Evolutionary conservation across 2,888 invertebrate species (phyloP).

Genomic region (Nomada fabriciana): DNA sequence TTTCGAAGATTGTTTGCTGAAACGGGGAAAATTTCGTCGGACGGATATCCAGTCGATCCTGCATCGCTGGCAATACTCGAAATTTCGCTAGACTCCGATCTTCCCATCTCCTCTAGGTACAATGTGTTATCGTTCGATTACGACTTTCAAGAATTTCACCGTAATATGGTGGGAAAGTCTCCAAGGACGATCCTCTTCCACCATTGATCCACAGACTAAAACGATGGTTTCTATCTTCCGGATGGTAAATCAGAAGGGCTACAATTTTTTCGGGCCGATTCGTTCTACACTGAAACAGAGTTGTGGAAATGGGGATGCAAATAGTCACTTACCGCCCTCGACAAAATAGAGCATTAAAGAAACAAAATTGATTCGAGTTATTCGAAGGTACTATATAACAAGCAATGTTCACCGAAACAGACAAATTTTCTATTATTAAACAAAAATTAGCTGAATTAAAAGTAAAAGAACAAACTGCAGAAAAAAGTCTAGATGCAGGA

Average conservation of each 20-base stretch:
- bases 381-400: too few relatives aligned
- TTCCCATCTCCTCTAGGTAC: background rate
- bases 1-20: conserved; percentile 2
- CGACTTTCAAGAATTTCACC: conserved; percentile 4
- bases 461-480: background rate
- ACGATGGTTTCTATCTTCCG: background rate
- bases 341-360: too few relatives aligned
- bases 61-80: background rate
- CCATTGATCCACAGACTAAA: background rate
- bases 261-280: background rate
- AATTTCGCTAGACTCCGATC: conserved; percentile 13
- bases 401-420: too few relatives aligned
- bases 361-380: too few relatives aligned
- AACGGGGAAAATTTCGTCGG: conserved; percentile 17
- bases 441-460: background rate
- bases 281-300: background rate
- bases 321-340: background rate
- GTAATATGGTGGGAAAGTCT: background rate
- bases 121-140: background rate
- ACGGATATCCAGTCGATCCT: background rate
- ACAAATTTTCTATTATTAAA: background rate
- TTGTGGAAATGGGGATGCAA: too few relatives aligned
- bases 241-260: background rate
- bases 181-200: background rate
- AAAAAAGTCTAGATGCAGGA: background rate